Evolutionary conservation across 2,888 invertebrate genomes (phyloP).

Genomic region (Petrophora chlorosata): DNA sequence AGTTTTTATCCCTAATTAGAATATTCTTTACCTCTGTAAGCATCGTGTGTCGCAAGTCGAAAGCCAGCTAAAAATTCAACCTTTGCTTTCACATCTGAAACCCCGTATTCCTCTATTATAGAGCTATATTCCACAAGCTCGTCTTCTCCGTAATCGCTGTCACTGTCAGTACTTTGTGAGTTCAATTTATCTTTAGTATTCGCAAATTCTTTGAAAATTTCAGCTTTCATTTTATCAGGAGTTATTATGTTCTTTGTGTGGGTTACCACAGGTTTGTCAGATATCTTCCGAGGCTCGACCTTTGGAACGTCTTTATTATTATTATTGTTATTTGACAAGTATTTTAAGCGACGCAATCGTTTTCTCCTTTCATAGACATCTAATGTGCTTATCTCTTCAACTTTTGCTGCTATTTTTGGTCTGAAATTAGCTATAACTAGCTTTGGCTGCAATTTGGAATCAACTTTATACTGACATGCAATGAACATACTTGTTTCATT

Average conservation of each 20-base stretch:
- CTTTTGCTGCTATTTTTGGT: slow-evolving; percentile 51
- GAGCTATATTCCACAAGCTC: slow-evolving; percentile 71
- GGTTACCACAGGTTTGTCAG: slow-evolving; percentile 36
- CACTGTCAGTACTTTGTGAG: slow-evolving; percentile 71
- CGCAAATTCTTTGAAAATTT: slow-evolving; percentile 69
- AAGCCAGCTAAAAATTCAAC: slow-evolving; percentile 85
- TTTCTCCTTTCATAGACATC: slow-evolving; percentile 82
- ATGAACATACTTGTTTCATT: slow-evolving; percentile 61
- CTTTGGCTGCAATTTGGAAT: slow-evolving; percentile 67
- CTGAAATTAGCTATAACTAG: slow-evolving; percentile 68
- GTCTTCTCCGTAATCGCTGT: slow-evolving; percentile 78
- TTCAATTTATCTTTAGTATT: slow-evolving; percentile 56
- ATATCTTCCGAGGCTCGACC: slow-evolving; percentile 36
- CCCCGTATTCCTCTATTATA: slow-evolving; percentile 78
- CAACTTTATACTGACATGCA: slow-evolving; percentile 71
- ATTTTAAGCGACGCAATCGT: slow-evolving; percentile 70
- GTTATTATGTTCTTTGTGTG: slow-evolving; percentile 62
- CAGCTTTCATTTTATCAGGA: slow-evolving; percentile 66
- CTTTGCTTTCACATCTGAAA: slow-evolving; percentile 75
- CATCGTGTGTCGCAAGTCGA: slow-evolving; percentile 84
- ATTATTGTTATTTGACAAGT: slow-evolving; percentile 57
- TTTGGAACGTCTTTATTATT: slow-evolving; percentile 54
- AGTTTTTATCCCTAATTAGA: slow-evolving; percentile 1
- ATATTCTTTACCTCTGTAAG: slow-evolving; percentile 82
- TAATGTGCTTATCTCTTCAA: slow-evolving; percentile 72